These are phyloP conservation scores for Gopherus evgoodei DNA, from an alignment of 2,113 vertebrate genomes.

Conservation along the genomic window DNA sequence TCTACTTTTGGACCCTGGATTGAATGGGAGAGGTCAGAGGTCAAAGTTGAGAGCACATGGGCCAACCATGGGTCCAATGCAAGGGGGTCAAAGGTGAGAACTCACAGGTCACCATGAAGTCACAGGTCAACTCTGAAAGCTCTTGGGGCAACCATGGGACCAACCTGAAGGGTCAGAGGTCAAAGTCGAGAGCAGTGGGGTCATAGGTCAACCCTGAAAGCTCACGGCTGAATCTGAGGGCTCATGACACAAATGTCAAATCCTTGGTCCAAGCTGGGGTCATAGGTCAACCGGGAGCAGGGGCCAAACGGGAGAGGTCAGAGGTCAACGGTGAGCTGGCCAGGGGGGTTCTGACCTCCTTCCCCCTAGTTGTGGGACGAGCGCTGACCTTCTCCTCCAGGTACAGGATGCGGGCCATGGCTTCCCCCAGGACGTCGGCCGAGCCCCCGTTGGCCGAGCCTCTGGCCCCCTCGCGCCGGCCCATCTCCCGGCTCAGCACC, in stretches of 20 bases:
- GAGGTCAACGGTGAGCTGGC: not conserved
- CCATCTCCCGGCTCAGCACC: conserved; percentile 4
- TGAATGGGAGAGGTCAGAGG: not conserved
- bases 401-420: not conserved
- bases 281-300: not conserved
- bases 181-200: not conserved
- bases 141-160: not conserved
- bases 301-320: not conserved
- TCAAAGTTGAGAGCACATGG: not conserved
- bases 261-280: too few relatives aligned
- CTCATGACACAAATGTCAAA: too few relatives aligned
- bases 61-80: not conserved
- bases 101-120: not conserved
- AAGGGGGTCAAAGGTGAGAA: not conserved
- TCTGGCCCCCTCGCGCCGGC: not conserved
- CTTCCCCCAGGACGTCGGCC: not conserved
- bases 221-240: not conserved
- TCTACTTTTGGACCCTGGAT: too few relatives aligned
- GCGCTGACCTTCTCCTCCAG: conserved; percentile 18
- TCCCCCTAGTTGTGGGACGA: not conserved
- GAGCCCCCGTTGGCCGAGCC: not conserved
- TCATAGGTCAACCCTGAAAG: not conserved
- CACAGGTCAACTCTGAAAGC: not conserved
- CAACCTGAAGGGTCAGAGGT: not conserved
- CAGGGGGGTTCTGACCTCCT: too few relatives aligned